phyloP scores from a whole-genome alignment of 2,888 invertebrate species.

The Calameuta idolon region DNA sequence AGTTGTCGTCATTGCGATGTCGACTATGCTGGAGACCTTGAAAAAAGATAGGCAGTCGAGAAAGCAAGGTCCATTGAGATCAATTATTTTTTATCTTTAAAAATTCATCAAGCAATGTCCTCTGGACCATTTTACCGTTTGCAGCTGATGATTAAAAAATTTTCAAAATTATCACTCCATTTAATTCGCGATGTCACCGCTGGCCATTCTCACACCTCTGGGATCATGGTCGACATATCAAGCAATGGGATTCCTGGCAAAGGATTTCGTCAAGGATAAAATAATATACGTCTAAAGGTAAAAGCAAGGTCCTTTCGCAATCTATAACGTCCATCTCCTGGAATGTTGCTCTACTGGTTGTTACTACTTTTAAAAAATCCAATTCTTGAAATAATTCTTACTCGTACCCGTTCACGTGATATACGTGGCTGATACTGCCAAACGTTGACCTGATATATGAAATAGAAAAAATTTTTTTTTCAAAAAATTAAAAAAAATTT shows the following conservation, averaged over 20 bases:
- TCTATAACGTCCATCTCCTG: not conserved
- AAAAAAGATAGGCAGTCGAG: not conserved
- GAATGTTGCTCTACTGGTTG: not conserved
- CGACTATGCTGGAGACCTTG: not conserved
- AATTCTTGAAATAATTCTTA: not conserved
- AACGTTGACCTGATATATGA: not conserved
- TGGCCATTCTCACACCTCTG: not conserved
- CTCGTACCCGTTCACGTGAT: not conserved
- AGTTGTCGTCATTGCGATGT: not conserved
- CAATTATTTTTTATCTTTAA: not conserved
- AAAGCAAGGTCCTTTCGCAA: not conserved
- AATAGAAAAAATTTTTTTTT: not conserved
- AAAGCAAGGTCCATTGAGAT: not conserved
- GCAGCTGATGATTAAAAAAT: not conserved
- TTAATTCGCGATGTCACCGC: not conserved
- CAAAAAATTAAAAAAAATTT: not conserved
- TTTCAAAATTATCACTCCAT: not conserved
- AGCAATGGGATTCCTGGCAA: not conserved
- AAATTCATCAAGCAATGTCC: not conserved
- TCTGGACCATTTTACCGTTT: not conserved
- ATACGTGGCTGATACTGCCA: not conserved
- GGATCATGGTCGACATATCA: not conserved
- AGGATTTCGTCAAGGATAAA: not conserved
- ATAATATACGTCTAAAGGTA: not conserved
- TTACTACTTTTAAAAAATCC: not conserved